A percentile compares a stretch with the other conserved stretches of the same genome.
Evolutionary conservation across 2,888 invertebrate genomes (phyloP).

Genomic region (Cerastis rubricosa): DNA sequence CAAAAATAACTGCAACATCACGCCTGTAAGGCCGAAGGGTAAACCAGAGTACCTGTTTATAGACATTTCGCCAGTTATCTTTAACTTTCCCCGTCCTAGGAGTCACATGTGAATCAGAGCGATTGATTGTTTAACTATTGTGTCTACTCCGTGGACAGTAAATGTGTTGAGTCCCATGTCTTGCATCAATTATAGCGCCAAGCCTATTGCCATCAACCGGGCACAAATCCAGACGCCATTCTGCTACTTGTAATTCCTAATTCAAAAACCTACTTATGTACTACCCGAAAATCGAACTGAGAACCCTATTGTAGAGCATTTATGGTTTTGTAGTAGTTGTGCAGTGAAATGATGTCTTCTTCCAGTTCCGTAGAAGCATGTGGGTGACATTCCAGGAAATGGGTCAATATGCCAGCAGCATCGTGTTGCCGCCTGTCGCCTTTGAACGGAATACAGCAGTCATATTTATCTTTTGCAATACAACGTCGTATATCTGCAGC

Average conservation of each 20-base stretch:
- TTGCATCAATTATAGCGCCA: background rate
- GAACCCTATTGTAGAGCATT: background rate
- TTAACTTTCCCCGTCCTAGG: no score
- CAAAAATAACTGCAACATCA: background rate
- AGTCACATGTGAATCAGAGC: background rate
- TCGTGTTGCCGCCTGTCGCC: slow-evolving; percentile 32
- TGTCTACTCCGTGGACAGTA: background rate
- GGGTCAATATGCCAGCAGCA: slow-evolving; percentile 42
- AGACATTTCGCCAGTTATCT: background rate
- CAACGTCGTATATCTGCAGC: slow-evolving; percentile 1
- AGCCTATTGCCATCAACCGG: background rate
- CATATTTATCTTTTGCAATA: slow-evolving; percentile 35
- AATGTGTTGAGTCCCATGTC: background rate
- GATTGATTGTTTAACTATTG: background rate
- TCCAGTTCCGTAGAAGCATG: background rate
- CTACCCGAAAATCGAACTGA: background rate
- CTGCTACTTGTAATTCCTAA: background rate
- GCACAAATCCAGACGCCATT: background rate
- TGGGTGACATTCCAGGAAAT: slow-evolving; percentile 36
- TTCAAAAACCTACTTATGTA: background rate
- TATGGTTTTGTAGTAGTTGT: background rate
- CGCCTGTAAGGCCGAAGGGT: background rate
- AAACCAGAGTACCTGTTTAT: background rate
- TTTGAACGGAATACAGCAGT: slow-evolving; percentile 28
- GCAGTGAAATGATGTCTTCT: slow-evolving; percentile 1